These are phyloP conservation scores for Drosophila antonietae DNA, from an alignment of 2,888 invertebrate species.

Conservation along the genomic window DNA sequence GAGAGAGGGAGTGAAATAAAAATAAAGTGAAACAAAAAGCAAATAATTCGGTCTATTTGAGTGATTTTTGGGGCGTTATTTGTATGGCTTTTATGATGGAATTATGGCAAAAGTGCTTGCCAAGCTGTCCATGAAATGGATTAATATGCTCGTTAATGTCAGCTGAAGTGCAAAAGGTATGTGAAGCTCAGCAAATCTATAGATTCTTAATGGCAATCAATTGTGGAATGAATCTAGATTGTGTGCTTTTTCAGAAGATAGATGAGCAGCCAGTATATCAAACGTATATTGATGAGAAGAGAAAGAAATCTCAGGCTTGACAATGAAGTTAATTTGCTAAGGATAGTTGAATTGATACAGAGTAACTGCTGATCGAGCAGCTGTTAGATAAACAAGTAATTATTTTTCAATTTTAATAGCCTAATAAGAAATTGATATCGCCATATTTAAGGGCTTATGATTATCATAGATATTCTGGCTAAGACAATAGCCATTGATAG, in stretches of 20 bases:
- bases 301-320: not conserved
- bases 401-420: rapidly evolving
- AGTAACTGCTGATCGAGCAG: not conserved
- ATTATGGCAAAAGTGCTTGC: not conserved
- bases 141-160: constrained; percentile 5
- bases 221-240: not conserved
- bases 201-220: not conserved
- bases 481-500: not conserved
- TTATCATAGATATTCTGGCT: too few relatives aligned
- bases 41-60: constrained; percentile 22
- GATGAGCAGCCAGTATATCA: not conserved
- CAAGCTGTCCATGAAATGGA: constrained; percentile 1
- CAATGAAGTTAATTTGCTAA: too few relatives aligned
- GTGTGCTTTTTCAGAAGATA: not conserved
- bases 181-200: not conserved
- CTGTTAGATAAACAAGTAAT: not conserved
- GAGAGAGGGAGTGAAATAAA: constrained; percentile 31
- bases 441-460: too few relatives aligned
- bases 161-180: not conserved
- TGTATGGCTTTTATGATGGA: constrained; percentile 16
- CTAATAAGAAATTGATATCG: not conserved
- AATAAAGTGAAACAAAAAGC: constrained; percentile 7
- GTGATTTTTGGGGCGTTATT: constrained; percentile 25
- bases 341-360: not conserved
- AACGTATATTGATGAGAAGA: not conserved